phyloP scores from a whole-genome alignment of 2,113 vertebrate genomes.

The Probosciger aterrimus region DNA sequence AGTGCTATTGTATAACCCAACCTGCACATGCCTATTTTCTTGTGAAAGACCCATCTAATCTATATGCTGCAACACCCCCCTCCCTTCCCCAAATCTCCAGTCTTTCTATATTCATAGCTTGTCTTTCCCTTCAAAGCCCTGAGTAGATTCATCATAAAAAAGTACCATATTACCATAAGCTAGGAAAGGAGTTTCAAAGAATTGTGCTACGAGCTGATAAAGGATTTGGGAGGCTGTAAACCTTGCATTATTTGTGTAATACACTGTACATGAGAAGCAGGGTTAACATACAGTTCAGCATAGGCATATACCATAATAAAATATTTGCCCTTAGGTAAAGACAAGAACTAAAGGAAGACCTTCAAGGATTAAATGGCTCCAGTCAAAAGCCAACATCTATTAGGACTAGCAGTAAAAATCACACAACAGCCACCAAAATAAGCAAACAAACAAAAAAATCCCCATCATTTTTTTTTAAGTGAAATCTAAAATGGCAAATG shows the following conservation, averaged over 20 bases:
- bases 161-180: constrained; percentile 19
- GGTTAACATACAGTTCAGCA: constrained; percentile 32
- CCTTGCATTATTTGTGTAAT: constrained; percentile 60
- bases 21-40: not conserved
- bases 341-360: not conserved
- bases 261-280: constrained; percentile 40
- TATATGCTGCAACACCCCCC: not conserved
- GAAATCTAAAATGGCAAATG: not conserved
- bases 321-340: constrained; percentile 51
- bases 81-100: not conserved
- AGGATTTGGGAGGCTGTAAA: constrained; percentile 61
- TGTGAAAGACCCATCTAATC: not conserved
- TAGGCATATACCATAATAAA: constrained; percentile 21
- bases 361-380: constrained; percentile 33
- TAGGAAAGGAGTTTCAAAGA: constrained; percentile 55
- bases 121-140: not conserved
- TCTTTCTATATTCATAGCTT: not conserved
- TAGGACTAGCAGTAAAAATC: not conserved
- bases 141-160: constrained; percentile 45
- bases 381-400: constrained; percentile 25
- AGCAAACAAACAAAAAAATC: not conserved
- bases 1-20: not conserved
- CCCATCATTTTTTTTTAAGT: not conserved
- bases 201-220: constrained; percentile 63
- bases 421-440: not conserved